These are phyloP conservation scores for Catamblyrhynchus diadema DNA, from an alignment of 2,797 vertebrate genomes.

Conservation along the genomic window DNA sequence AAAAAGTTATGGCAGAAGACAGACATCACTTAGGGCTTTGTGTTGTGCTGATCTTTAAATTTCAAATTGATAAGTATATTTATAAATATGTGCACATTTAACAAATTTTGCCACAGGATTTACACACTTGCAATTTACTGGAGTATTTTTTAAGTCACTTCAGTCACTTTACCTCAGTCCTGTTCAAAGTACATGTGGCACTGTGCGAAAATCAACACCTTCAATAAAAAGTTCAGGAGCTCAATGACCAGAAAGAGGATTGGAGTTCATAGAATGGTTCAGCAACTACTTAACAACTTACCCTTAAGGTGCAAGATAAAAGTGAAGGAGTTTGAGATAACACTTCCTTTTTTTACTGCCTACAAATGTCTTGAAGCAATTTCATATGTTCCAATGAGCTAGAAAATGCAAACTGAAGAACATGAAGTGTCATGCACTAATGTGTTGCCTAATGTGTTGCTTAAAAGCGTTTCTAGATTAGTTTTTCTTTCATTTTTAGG, in stretches of 20 bases:
- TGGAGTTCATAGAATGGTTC: not conserved
- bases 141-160: not conserved
- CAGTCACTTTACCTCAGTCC: not conserved
- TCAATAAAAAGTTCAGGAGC: not conserved
- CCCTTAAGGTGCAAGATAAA: not conserved
- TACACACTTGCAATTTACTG: not conserved
- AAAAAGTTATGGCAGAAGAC: not conserved
- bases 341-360: not conserved
- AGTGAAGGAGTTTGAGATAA: not conserved
- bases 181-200: not conserved
- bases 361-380: not conserved
- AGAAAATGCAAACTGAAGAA: not conserved
- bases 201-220: not conserved
- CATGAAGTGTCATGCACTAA: not conserved
- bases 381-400: not conserved
- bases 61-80: not conserved
- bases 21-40: not conserved
- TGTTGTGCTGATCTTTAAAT: not conserved
- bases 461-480: not conserved
- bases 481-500: not conserved
- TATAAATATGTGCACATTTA: not conserved
- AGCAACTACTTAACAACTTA: not conserved
- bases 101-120: not conserved
- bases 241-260: not conserved
- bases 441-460: no score